Evolutionary conservation across 2,113 vertebrate genomes (phyloP).

Genomic region (Platysternon megacephalum): DNA sequence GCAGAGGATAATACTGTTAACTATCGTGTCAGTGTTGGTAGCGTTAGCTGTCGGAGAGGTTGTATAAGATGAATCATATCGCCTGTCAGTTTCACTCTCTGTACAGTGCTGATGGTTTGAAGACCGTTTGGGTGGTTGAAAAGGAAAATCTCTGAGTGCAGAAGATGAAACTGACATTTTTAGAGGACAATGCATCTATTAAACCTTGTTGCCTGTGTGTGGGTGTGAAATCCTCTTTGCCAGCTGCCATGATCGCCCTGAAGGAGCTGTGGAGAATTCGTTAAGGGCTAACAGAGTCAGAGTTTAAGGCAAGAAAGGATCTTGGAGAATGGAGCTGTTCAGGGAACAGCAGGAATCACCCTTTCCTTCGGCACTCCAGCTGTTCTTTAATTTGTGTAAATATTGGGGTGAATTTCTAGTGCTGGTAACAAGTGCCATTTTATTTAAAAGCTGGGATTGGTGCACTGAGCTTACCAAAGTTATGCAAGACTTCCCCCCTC

Average conservation of each 20-base stretch:
- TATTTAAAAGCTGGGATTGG: background rate
- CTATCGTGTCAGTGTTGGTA: rapidly evolving
- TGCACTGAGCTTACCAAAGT: background rate
- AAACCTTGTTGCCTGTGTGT: conserved; percentile 7
- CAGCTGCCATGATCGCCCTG: conserved; percentile 48
- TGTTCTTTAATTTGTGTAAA: background rate
- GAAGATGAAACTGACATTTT: conserved; percentile 16
- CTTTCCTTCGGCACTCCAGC: background rate
- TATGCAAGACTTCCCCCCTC: background rate
- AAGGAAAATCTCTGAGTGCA: conserved; percentile 3
- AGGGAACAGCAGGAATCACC: rapidly evolving
- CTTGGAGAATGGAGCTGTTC: background rate
- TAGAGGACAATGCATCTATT: conserved; percentile 32
- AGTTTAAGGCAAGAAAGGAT: background rate
- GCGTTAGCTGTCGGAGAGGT: rapidly evolving
- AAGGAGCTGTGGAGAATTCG: background rate
- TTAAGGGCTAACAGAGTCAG: background rate
- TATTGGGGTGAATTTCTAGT: background rate
- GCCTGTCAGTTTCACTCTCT: background rate
- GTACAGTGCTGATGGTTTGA: rapidly evolving
- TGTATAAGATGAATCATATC: background rate
- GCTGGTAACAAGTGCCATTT: rapidly evolving
- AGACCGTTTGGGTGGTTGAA: background rate
- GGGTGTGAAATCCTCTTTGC: conserved; percentile 41
- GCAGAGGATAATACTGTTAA: rapidly evolving